phyloP scores from a whole-genome alignment of 2,888 invertebrate species.

The Cotesia congregata region DNA sequence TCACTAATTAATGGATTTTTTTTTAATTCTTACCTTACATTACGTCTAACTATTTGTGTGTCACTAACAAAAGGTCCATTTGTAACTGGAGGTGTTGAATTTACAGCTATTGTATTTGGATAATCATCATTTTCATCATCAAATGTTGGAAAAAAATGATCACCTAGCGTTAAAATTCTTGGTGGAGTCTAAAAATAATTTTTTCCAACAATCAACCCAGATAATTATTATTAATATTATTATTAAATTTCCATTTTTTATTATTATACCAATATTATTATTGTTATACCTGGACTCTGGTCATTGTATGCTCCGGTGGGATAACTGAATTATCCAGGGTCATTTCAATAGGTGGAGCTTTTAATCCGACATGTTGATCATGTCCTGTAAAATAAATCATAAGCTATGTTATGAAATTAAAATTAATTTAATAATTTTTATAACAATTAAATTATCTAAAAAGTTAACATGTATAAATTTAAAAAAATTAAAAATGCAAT shows the following conservation, averaged over 20 bases:
- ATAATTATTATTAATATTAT: slow-evolving; percentile 31
- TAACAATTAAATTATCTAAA: too few relatives aligned
- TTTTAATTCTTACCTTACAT: slow-evolving; percentile 56
- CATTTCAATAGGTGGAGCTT: slow-evolving; percentile 90
- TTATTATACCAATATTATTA: slow-evolving; percentile 36
- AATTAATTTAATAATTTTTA: too few relatives aligned
- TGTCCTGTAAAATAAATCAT: slow-evolving; percentile 71
- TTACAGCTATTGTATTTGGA: slow-evolving; percentile 51
- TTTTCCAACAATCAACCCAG: not conserved
- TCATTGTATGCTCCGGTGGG: slow-evolving; percentile 78
- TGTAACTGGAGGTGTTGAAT: slow-evolving; percentile 49
- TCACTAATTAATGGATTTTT: not conserved
- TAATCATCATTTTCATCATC: slow-evolving; percentile 72
- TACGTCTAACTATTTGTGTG: slow-evolving; percentile 59
- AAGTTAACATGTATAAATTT: too few relatives aligned
- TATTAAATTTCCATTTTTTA: too few relatives aligned
- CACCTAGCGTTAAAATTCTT: slow-evolving; percentile 86
- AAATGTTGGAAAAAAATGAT: slow-evolving; percentile 83
- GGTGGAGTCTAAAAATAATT: slow-evolving; percentile 82
- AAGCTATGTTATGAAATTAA: too few relatives aligned
- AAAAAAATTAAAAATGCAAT: too few relatives aligned
- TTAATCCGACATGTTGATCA: slow-evolving; percentile 76
- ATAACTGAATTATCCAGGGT: slow-evolving; percentile 86
- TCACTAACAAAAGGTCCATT: slow-evolving; percentile 56
- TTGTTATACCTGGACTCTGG: slow-evolving; percentile 76